Conservation (phyloP, 2,113 vertebrate genomes). For the Stegostoma tigrinum region DNA sequence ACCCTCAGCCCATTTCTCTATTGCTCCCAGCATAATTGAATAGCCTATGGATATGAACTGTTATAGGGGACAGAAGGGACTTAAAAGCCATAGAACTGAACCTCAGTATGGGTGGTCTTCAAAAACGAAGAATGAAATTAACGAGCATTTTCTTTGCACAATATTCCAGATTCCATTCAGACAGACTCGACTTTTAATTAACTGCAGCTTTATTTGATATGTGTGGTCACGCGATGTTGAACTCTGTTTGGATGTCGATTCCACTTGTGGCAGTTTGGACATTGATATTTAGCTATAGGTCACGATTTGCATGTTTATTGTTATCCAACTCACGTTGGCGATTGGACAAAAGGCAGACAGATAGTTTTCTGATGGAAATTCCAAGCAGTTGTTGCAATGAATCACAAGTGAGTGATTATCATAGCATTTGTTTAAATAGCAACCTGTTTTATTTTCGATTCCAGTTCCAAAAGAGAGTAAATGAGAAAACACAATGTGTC, state of each 20-base stretch:
- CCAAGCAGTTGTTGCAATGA: neutral
- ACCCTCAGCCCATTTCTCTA: neutral
- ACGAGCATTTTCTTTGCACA: neutral
- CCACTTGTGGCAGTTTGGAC: neutral
- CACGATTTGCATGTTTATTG: constrained; percentile 19
- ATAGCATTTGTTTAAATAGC: neutral
- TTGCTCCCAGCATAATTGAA: neutral
- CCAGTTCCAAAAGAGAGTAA: neutral
- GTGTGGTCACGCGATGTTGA: neutral
- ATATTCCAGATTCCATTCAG: neutral
- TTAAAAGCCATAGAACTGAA: neutral
- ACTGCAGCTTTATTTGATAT: neutral
- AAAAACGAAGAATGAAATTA: neutral
- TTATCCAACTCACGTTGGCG: neutral
- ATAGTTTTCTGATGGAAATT: neutral
- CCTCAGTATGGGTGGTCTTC: neutral
- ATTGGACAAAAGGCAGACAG: neutral
- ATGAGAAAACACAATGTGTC: neutral
- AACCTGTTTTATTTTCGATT: neutral
- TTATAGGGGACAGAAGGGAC: neutral
- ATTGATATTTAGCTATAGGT: constrained; percentile 35
- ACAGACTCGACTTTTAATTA: neutral
- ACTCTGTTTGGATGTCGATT: neutral
- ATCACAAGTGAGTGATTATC: neutral
- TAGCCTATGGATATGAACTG: neutral